Evolutionary conservation across 1,140 invertebrate species (phyloP).

Genomic region (Drosophila tropicalis): DNA sequence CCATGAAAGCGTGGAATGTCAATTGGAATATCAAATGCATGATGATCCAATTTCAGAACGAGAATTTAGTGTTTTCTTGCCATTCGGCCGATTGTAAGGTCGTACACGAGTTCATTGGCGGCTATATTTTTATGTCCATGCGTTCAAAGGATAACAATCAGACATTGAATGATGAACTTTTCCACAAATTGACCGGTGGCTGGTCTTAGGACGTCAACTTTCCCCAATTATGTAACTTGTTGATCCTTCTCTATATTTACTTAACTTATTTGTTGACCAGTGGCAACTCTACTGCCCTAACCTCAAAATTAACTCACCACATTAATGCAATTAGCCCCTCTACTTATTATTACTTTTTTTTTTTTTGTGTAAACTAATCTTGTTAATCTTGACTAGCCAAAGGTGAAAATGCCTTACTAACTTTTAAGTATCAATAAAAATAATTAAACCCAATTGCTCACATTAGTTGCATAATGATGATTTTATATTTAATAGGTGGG

Average conservation of each 20-base stretch:
- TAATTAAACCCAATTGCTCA: conserved; percentile 6
- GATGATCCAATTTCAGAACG: conserved; percentile 99
- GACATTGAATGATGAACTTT: conserved; percentile 97
- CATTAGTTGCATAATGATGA: no score
- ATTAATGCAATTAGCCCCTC: neutral
- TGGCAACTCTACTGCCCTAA: conserved; percentile 3
- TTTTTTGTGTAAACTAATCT: neutral
- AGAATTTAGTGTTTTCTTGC: conserved; percentile 96
- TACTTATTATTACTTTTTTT: neutral
- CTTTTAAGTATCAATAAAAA: conserved; percentile 8
- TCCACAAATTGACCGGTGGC: conserved; percentile 99
- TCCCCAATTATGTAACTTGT: neutral
- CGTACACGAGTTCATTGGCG: conserved; percentile 99
- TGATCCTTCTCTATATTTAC: neutral
- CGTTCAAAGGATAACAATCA: conserved; percentile 99
- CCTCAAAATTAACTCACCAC: conserved; percentile 1
- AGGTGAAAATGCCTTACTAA: neutral
- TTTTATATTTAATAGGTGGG: no score
- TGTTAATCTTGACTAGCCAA: conserved; percentile 11
- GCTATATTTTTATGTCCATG: conserved; percentile 99
- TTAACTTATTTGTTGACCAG: conserved; percentile 7
- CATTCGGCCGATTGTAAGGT: conserved; percentile 98
- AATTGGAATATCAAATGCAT: conserved; percentile 99
- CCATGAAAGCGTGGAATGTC: conserved; percentile 99
- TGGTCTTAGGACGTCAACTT: conserved; percentile 85